A percentile compares a stretch with the other conserved stretches of the same genome.
Conservation (phyloP, 2,888 invertebrate genomes). For the Agrilus cyanescens region DNA sequence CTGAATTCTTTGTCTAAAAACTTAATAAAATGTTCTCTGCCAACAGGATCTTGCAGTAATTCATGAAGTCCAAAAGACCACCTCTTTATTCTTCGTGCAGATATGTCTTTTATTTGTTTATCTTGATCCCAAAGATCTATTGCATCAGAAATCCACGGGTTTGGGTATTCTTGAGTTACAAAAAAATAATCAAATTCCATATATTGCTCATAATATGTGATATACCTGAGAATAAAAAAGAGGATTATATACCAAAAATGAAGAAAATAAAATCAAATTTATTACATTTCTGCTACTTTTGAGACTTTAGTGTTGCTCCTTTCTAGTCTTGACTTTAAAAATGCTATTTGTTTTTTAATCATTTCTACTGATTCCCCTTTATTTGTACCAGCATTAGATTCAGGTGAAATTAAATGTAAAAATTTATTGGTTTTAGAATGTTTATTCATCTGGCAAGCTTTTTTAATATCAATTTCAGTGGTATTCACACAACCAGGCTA, state of each 20-base stretch:
- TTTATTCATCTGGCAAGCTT: slow-evolving; percentile 64
- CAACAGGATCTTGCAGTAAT: slow-evolving; percentile 86
- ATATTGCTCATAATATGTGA: slow-evolving; percentile 91
- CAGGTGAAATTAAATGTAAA: slow-evolving; percentile 42
- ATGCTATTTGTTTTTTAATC: slow-evolving; percentile 54
- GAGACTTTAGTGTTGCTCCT: slow-evolving; percentile 82
- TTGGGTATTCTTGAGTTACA: slow-evolving; percentile 83
- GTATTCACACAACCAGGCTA: slow-evolving; percentile 98
- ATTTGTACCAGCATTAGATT: slow-evolving; percentile 27
- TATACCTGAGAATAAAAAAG: slow-evolving; percentile 46
- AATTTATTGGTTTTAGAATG: slow-evolving; percentile 34
- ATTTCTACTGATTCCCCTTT: slow-evolving; percentile 31
- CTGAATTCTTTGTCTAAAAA: slow-evolving; percentile 98
- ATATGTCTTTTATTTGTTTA: slow-evolving; percentile 83
- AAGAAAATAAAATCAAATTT: slow-evolving; percentile 19
- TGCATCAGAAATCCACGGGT: slow-evolving; percentile 95
- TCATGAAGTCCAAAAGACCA: slow-evolving; percentile 98
- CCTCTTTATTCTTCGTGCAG: slow-evolving; percentile 82
- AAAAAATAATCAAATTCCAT: slow-evolving; percentile 93
- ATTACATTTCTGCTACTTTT: slow-evolving; percentile 90
- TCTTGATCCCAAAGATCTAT: slow-evolving; percentile 97
- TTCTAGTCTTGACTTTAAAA: slow-evolving; percentile 69
- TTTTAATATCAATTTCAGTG: slow-evolving; percentile 96
- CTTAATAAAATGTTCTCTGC: slow-evolving; percentile 88
- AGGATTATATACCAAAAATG: slow-evolving; percentile 7